phyloP scores from a whole-genome alignment of 2,797 vertebrate genomes.

The Cephalopachus bancanus region DNA sequence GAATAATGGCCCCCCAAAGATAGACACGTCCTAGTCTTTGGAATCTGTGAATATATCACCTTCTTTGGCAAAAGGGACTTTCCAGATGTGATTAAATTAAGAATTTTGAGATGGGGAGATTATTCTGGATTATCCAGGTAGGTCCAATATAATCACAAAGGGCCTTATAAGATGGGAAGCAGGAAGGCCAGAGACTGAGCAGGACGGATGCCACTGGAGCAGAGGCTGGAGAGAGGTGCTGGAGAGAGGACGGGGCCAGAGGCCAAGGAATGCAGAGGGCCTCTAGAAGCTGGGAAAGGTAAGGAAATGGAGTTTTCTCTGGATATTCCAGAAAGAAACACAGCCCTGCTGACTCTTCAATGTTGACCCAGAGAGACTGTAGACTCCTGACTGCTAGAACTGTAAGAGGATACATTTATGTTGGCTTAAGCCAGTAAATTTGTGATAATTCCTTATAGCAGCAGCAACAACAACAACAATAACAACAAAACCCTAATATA shows the following conservation, averaged over 20 bases:
- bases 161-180: not conserved
- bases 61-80: not conserved
- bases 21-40: not conserved
- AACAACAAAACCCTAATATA: not conserved
- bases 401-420: not conserved
- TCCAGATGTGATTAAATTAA: not conserved
- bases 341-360: accelerated
- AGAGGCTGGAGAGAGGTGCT: not conserved
- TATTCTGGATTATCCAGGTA: not conserved
- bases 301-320: not conserved
- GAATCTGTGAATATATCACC: not conserved
- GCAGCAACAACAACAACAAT: not conserved
- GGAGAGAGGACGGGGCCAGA: not conserved
- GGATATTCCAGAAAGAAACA: not conserved
- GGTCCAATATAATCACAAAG: not conserved
- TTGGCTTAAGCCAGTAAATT: not conserved
- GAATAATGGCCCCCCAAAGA: not conserved
- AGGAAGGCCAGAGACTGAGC: too few species aligned
- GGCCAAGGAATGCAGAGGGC: accelerated
- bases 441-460: not conserved
- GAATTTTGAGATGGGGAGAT: not conserved
- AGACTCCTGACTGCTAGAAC: not conserved
- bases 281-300: not conserved
- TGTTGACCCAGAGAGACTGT: not conserved
- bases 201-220: too few species aligned